Conservation (phyloP, 2,797 vertebrate species). For the Urocyon cinereoargenteus region DNA sequence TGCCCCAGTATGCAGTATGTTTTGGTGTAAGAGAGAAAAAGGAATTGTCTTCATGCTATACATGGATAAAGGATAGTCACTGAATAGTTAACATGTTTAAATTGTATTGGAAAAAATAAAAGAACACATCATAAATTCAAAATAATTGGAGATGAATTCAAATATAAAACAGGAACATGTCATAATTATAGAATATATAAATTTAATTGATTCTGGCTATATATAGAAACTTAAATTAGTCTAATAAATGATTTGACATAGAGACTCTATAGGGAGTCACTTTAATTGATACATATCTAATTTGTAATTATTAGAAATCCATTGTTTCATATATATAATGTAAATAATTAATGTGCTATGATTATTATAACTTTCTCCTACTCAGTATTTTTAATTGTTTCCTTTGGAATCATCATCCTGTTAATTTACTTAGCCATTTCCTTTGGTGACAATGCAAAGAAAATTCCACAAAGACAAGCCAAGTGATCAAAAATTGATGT, state of each 20-base stretch:
- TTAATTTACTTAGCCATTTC: not conserved
- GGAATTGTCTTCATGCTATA: not conserved
- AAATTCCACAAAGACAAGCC: not conserved
- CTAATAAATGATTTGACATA: not conserved
- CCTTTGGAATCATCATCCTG: not conserved
- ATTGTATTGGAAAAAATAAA: constrained; percentile 13
- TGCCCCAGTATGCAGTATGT: not conserved
- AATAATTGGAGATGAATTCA: not conserved
- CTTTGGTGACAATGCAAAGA: not conserved
- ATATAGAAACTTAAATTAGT: not conserved
- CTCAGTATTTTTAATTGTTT: not conserved
- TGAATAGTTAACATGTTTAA: not conserved
- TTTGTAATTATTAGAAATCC: not conserved
- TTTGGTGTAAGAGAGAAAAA: not conserved
- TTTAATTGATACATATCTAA: constrained; percentile 6
- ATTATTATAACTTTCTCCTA: constrained; percentile 4
- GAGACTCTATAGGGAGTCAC: not conserved
- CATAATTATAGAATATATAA: not conserved
- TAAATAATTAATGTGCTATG: constrained; percentile 35
- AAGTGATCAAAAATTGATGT: not conserved
- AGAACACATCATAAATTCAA: not conserved
- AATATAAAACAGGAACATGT: not conserved
- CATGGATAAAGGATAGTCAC: not conserved
- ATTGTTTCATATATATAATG: constrained; percentile 21
- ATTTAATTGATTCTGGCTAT: constrained; percentile 48